Evolutionary conservation across 2,113 vertebrate species (phyloP), one percentile per base, ranked within the genome.

Genomic region (Triplophysa rosa): DNA sequence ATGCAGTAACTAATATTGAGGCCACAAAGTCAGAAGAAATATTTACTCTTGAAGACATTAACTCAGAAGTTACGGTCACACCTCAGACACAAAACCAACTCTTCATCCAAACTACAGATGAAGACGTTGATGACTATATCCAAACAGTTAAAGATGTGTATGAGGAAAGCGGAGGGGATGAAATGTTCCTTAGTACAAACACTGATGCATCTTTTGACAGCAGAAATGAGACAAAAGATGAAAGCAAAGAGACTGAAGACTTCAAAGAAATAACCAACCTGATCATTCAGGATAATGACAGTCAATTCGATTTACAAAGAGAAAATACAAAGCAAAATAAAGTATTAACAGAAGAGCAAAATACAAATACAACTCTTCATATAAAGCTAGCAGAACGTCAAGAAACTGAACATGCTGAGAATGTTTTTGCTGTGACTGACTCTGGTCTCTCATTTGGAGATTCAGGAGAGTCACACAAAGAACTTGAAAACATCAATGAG

Each of bases 21-120:
- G 42, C 33, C 26, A 17, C 47, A 42, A 71, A 63, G 21, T 45
- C 72, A 47, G 52, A 72, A n/a, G 70, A 61, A 73, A 73, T 73
- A 14, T 42, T 73, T 16, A 21, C 33, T 73, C 40, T 42, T 58
- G 54, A 59, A 72, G 9, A 59, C 33, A 61, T 8, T 9, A 16
- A 4, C 49, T 52, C 29, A 61, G 37, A 29, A 61, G 52, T 56
- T 13, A 29, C 4, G 19, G 68, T 26, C 49, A 52, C 49, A 58
- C 37, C 49, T 58, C 49, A 11, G 11, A 4, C 21, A 61, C 12
- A 59, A 6, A 29, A 59, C 58, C 26, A 54, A 19, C 67, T 24
- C 12, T 67, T 67, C 8, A 24, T 47, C n/a, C 66, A 67, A 26
- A 24, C 47, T 69, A 23, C 9, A 11, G 24, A n/a, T 33, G 12